Percentiles rank a stretch among this genome's conserved stretches.
Conservation (phyloP, 2,888 invertebrate species). For the Trypoxylon attenuatum region DNA sequence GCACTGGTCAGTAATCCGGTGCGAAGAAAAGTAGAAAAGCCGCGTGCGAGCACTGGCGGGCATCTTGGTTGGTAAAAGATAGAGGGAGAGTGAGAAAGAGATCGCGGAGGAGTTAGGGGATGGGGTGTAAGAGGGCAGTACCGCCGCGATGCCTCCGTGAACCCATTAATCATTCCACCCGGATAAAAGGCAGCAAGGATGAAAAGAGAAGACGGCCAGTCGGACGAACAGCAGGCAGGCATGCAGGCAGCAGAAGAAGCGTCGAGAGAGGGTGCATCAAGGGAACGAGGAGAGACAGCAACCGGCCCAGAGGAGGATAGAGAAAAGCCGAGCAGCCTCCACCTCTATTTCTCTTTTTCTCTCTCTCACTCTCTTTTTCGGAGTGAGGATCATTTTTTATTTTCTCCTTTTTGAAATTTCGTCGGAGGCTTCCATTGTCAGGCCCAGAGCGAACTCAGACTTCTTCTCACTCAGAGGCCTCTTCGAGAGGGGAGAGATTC, state of each 20-base stretch:
- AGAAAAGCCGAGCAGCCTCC: conserved; percentile 1
- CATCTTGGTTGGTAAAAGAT: background rate
- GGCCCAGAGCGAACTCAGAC: conserved; percentile 16
- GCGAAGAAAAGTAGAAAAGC: conserved; percentile 65
- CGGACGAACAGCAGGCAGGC: conserved; percentile 52
- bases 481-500: conserved; percentile 61
- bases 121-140: conserved; percentile 8
- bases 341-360: conserved; percentile 26
- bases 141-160: conserved; percentile 56
- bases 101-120: background rate
- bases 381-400: conserved; percentile 61
- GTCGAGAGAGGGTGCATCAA: conserved; percentile 14
- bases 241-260: conserved; percentile 33
- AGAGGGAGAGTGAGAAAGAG: conserved; percentile 3
- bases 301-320: no score
- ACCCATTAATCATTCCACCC: conserved; percentile 71
- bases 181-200: conserved; percentile 67
- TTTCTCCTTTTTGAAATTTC: conserved; percentile 65
- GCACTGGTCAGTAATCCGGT: conserved; percentile 30
- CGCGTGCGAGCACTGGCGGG: conserved; percentile 15
- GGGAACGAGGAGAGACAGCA: conserved; percentile 4
- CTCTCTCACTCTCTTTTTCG: conserved; percentile 14
- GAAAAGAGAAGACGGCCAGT: conserved; percentile 65
- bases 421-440: conserved; percentile 64
- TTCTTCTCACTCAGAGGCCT: conserved; percentile 24